Evolutionary conservation across 2,888 invertebrate species (phyloP).

Genomic region (Lochmaea capreae): DNA sequence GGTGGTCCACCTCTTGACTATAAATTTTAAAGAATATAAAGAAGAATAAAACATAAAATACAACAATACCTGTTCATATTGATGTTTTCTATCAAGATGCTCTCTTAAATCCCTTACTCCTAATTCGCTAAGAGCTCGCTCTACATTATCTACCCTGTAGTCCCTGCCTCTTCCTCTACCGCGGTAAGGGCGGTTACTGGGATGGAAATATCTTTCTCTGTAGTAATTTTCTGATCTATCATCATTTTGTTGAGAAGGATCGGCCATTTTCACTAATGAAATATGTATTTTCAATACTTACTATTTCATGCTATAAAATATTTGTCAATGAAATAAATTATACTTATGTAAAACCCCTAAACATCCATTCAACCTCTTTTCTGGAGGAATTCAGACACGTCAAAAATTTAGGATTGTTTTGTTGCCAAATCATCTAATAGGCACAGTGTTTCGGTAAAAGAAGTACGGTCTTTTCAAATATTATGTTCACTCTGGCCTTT

Average conservation of each 20-base stretch:
- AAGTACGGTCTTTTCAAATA: not conserved
- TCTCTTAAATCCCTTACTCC: constrained; percentile 54
- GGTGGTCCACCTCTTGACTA: constrained; percentile 50
- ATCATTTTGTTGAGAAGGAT: not conserved
- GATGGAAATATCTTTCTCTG: constrained; percentile 26
- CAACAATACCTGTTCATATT: constrained; percentile 42
- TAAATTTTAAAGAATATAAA: constrained; percentile 21
- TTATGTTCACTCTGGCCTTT: no score
- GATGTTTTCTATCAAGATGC: constrained; percentile 51
- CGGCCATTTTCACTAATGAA: constrained; percentile 20
- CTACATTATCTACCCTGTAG: constrained; percentile 41
- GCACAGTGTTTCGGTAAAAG: not conserved
- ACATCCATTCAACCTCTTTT: constrained; percentile 11
- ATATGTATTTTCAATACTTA: not conserved
- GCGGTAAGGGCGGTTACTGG: constrained; percentile 21
- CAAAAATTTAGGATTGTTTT: not conserved
- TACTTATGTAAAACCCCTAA: constrained; percentile 22
- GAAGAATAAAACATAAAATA: constrained; percentile 1
- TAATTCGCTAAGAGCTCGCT: constrained; percentile 49
- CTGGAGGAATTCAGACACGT: constrained; percentile 9
- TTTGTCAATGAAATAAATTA: not conserved
- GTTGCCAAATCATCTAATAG: not conserved
- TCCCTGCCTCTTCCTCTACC: constrained; percentile 37
- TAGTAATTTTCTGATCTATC: constrained; percentile 9
- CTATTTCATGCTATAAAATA: not conserved